These are phyloP conservation scores for Macropis europaea DNA, from an alignment of 2,888 invertebrate species.

Conservation along the genomic window DNA sequence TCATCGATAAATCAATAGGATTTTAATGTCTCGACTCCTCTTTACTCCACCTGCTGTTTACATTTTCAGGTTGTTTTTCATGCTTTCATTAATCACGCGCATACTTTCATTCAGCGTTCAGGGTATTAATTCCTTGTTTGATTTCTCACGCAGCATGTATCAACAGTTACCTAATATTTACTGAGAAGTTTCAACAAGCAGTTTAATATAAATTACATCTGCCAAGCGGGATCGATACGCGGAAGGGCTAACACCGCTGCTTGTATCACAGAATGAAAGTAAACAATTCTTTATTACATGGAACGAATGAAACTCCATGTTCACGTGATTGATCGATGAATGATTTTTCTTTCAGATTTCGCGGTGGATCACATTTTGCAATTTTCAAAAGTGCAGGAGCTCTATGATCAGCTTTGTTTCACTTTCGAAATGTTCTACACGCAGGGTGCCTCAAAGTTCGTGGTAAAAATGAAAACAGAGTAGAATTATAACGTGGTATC, in stretches of 20 bases:
- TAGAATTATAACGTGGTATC: too few relatives aligned
- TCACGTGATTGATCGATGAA: not conserved
- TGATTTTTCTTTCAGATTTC: not conserved
- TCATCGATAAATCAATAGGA: not conserved
- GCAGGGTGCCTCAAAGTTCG: too few relatives aligned
- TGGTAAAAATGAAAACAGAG: too few relatives aligned
- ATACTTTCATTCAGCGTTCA: not conserved
- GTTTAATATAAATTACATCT: slow-evolving; percentile 18
- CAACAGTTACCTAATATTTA: not conserved
- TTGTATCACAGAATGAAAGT: slow-evolving; percentile 8
- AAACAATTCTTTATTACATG: slow-evolving; percentile 20
- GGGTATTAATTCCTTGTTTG: not conserved
- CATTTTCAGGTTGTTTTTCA: not conserved
- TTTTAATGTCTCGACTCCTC: not conserved
- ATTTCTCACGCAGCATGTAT: not conserved
- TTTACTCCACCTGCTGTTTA: not conserved
- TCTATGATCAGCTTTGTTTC: too few relatives aligned
- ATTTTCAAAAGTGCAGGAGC: not conserved
- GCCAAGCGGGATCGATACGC: not conserved
- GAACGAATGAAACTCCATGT: not conserved
- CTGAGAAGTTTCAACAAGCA: not conserved
- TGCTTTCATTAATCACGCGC: not conserved
- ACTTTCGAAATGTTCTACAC: too few relatives aligned
- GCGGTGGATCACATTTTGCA: not conserved
- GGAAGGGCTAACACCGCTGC: not conserved